Evolutionary conservation across 2,797 vertebrate species (phyloP).

Genomic region (Crenichthys baileyi): DNA sequence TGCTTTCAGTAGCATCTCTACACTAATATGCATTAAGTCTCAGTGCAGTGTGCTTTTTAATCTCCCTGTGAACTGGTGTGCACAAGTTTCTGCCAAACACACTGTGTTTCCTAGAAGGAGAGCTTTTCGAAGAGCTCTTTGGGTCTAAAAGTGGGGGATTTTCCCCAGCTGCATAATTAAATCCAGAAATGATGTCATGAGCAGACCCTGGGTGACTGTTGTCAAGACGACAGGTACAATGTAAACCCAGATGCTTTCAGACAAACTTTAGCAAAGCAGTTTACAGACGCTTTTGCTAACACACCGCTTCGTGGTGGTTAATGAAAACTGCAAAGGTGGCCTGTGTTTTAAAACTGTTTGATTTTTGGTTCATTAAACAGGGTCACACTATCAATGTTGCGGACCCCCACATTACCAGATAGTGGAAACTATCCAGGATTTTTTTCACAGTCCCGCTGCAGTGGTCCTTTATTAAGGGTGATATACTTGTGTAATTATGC

Average conservation of each 20-base stretch:
- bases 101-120: constrained; percentile 65
- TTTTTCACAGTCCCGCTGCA: background rate
- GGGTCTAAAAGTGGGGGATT: constrained; percentile 61
- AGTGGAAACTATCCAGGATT: background rate
- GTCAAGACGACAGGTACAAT: constrained; percentile 70
- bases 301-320: constrained; percentile 4
- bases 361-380: background rate
- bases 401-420: background rate
- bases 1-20: constrained; percentile 5
- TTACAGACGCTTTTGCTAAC: constrained; percentile 18
- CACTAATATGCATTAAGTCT: background rate
- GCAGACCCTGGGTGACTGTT: constrained; percentile 68
- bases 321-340: constrained; percentile 14
- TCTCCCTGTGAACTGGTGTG: constrained; percentile 13
- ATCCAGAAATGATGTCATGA: constrained; percentile 73
- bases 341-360: constrained; percentile 7
- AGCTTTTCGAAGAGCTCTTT: constrained; percentile 53
- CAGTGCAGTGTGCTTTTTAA: constrained; percentile 1
- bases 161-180: constrained; percentile 71
- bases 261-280: constrained; percentile 17
- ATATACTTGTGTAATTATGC: constrained; percentile 6
- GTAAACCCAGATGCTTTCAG: constrained; percentile 48
- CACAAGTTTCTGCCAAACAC: constrained; percentile 49
- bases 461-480: background rate
- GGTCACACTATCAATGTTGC: background rate